A percentile compares a stretch with the other conserved stretches of the same genome.
These are phyloP conservation scores for Micrastur ruficollis DNA, from an alignment of 2,797 vertebrate species.

Conservation along the genomic window DNA sequence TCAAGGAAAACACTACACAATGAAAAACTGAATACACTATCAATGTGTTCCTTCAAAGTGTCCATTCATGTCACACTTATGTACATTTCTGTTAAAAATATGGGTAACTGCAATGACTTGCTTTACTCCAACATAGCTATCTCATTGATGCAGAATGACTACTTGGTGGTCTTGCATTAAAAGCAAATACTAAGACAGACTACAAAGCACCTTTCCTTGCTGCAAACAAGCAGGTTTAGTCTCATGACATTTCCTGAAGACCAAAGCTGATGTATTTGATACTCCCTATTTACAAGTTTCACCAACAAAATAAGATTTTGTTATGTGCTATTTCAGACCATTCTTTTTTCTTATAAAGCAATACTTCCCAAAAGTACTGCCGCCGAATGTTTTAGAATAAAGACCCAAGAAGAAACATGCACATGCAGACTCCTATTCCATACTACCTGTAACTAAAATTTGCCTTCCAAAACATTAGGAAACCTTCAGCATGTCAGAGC, in stretches of 20 bases:
- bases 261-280: neutral
- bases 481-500: neutral
- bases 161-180: neutral
- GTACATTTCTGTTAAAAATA: neutral
- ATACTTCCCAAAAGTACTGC: neutral
- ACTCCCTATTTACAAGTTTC: neutral
- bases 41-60: neutral
- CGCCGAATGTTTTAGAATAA: neutral
- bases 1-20: neutral
- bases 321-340: neutral
- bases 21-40: neutral
- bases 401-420: neutral
- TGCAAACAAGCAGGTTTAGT: neutral
- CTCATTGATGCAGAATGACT: neutral
- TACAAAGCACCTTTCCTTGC: neutral
- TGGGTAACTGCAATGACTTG: neutral
- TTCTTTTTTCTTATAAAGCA: neutral
- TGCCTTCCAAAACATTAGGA: neutral
- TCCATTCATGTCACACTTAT: accelerated
- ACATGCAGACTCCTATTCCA: neutral
- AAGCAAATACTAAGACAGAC: neutral
- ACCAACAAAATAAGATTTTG: neutral
- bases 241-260: neutral
- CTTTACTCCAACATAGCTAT: neutral
- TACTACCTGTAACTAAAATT: neutral